phyloP scores from a whole-genome alignment of 2,113 vertebrate genomes.

The Oncorhynchus clarkii region DNA sequence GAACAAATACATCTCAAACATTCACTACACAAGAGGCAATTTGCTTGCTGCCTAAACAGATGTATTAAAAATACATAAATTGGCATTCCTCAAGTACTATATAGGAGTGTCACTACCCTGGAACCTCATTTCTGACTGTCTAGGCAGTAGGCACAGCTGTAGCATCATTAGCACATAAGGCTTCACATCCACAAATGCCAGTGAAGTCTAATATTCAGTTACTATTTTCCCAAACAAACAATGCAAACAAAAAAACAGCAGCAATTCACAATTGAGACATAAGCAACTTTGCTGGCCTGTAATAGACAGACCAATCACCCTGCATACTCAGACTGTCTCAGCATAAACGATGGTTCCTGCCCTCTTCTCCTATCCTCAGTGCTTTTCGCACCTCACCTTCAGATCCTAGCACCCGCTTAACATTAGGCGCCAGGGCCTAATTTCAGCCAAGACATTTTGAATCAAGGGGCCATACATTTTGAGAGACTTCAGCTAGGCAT shows the following conservation, averaged over 20 bases:
- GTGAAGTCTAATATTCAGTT: not conserved
- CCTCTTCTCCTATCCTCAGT: conserved; percentile 45
- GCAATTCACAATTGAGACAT: conserved; percentile 18
- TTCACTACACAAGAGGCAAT: conserved; percentile 21
- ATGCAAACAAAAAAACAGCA: not conserved
- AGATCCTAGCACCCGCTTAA: conserved; percentile 59
- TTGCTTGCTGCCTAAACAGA: not conserved
- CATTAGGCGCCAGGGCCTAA: conserved; percentile 33
- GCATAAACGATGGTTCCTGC: conserved; percentile 39
- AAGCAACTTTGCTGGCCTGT: conserved; percentile 18
- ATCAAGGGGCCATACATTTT: conserved; percentile 43
- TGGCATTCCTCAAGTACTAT: not conserved
- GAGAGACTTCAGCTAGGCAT: conserved; percentile 39
- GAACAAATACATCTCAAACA: not conserved
- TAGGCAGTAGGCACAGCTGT: not conserved
- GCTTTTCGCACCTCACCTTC: conserved; percentile 60
- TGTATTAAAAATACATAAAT: conserved; percentile 21
- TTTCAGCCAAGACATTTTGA: conserved; percentile 52
- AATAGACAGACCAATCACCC: no score
- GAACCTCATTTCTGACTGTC: conserved; percentile 7
- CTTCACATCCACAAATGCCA: not conserved
- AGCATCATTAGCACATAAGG: not conserved
- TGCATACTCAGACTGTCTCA: no score
- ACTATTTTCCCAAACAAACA: not conserved
- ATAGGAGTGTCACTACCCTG: not conserved